phyloP scores from a whole-genome alignment of 2,113 vertebrate genomes.

The Cromileptes altivelis region DNA sequence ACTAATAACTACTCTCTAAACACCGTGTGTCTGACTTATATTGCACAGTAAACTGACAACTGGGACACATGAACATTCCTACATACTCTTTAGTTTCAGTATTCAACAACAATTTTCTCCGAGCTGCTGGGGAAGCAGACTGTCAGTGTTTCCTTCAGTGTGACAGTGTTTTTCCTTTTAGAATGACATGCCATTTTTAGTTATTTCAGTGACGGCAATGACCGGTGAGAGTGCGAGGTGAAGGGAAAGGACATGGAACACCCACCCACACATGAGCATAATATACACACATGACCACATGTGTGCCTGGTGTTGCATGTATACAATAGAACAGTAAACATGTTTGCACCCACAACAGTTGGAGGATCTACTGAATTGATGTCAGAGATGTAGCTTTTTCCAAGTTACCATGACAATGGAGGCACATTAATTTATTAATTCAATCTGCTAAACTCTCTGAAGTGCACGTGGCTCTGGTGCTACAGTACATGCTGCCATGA shows the following conservation, averaged over 20 bases:
- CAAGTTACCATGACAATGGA: neutral
- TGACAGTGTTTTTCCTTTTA: neutral
- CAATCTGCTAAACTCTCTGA: neutral
- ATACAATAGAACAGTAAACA: neutral
- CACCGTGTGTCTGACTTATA: conserved; percentile 26
- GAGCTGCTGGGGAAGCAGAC: neutral
- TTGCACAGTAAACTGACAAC: conserved; percentile 41
- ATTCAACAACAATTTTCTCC: neutral
- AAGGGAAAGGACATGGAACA: conserved; percentile 9
- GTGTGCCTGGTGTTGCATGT: neutral
- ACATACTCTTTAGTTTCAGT: conserved; percentile 5
- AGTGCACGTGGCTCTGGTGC: neutral
- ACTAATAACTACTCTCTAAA: conserved; percentile 38
- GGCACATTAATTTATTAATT: neutral
- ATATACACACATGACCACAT: neutral
- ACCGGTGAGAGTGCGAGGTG: conserved; percentile 1
- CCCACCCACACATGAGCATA: neutral
- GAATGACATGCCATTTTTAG: neutral
- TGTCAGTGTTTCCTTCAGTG: neutral
- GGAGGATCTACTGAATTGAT: neutral
- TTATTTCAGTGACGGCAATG: conserved; percentile 22
- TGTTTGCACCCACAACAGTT: neutral
- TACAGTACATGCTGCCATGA: neutral
- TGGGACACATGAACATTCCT: conserved; percentile 26
- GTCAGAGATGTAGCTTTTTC: neutral